phyloP scores from a whole-genome alignment of 2,888 invertebrate species.

The Calephelis perditalis region DNA sequence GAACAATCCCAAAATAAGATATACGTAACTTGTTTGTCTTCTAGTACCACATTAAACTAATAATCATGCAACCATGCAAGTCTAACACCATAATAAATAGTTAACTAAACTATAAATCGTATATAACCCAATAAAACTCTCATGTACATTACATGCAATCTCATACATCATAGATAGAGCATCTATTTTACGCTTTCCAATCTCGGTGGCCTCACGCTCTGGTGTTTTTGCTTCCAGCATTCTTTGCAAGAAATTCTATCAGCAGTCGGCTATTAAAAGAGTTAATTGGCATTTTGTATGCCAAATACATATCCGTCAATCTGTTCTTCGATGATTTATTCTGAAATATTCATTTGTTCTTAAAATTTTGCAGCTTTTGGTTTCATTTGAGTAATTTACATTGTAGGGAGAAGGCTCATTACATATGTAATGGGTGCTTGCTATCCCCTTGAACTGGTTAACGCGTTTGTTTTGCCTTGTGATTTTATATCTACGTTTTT shows the following conservation, averaged over 20 bases:
- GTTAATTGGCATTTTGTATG: slow-evolving; percentile 63
- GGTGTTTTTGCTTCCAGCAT: slow-evolving; percentile 60
- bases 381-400: no score
- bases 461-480: no score
- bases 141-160: slow-evolving; percentile 12
- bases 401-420: no score
- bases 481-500: no score
- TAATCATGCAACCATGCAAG: no score
- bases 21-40: no score
- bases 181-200: slow-evolving; percentile 65
- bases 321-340: slow-evolving; percentile 22
- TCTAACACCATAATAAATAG: not conserved
- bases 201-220: slow-evolving; percentile 43
- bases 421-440: no score
- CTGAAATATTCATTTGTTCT: no score
- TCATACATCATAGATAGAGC: slow-evolving; percentile 27
- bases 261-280: slow-evolving; percentile 45
- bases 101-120: slow-evolving; percentile 2
- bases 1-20: no score
- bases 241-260: slow-evolving; percentile 61
- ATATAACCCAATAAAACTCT: slow-evolving; percentile 16
- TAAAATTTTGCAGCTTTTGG: no score
- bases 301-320: slow-evolving; percentile 41
- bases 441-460: no score
- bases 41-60: no score